These are phyloP conservation scores for Drosophila tristis DNA, from an alignment of 1,140 invertebrate genomes.

Conservation along the genomic window DNA sequence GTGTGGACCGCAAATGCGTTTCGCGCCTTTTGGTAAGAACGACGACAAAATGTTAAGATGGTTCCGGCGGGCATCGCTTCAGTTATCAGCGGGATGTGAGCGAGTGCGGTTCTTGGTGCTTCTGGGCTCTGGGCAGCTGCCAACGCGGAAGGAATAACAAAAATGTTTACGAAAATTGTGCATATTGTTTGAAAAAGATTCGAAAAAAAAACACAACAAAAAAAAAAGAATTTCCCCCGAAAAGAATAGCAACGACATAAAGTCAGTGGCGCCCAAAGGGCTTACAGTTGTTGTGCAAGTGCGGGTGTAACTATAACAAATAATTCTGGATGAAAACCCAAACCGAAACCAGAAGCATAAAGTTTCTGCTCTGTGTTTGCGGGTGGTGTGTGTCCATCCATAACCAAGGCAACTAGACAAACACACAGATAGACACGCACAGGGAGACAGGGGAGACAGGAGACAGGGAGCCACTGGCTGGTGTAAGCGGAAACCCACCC, in stretches of 20 bases:
- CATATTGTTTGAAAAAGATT: conserved; percentile 10
- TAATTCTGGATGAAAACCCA: conserved; percentile 53
- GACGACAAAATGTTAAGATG: conserved; percentile 50
- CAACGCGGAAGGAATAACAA: neutral
- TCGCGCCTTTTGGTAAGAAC: conserved; percentile 76
- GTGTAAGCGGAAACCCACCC: neutral
- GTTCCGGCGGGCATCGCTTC: conserved; percentile 32
- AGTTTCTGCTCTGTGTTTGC: conserved; percentile 17
- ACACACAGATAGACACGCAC: too few relatives aligned
- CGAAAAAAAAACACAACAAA: neutral
- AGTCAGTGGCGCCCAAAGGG: neutral
- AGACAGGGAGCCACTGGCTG: neutral
- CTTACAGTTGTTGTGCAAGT: neutral
- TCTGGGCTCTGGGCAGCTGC: too few relatives aligned
- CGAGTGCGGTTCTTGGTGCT: conserved; percentile 57
- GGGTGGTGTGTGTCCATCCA: conserved; percentile 55
- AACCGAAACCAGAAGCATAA: conserved; percentile 15
- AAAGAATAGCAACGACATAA: too few relatives aligned
- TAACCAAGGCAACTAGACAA: conserved; percentile 57
- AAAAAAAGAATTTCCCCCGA: neutral
- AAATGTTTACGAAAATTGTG: neutral
- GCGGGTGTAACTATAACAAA: conserved; percentile 39
- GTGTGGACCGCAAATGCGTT: conserved; percentile 53
- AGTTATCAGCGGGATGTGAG: conserved; percentile 66
- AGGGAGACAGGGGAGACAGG: too few relatives aligned